Evolutionary conservation across 2,888 invertebrate genomes (phyloP).

Genomic region (Conops quadrifasciatus): DNA sequence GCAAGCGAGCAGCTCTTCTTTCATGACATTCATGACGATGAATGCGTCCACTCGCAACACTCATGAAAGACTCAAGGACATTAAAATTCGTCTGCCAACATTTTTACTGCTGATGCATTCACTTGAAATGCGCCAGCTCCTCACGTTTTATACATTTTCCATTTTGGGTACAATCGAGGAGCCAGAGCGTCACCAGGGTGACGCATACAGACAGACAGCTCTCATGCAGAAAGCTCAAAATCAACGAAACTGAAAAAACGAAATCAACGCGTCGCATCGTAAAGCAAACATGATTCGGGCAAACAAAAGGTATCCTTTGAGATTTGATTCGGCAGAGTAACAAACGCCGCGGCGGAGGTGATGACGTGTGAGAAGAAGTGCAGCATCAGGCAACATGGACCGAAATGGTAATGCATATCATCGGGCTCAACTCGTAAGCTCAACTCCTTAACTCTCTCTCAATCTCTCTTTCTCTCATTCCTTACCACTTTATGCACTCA

Average conservation of each 20-base stretch:
- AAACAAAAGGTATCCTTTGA: slow-evolving; percentile 22
- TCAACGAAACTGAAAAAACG: not conserved
- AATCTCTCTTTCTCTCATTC: not conserved
- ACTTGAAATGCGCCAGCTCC: slow-evolving; percentile 10
- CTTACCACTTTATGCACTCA: not conserved
- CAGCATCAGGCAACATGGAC: not conserved
- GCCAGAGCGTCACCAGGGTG: no score
- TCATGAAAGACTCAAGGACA: slow-evolving; percentile 27
- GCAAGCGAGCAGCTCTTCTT: no score
- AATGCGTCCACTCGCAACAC: not conserved
- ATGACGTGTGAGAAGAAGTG: not conserved
- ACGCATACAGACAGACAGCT: no score
- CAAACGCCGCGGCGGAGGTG: not conserved
- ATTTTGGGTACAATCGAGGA: not conserved
- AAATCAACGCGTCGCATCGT: not conserved
- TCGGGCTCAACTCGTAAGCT: not conserved
- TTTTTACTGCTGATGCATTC: slow-evolving; percentile 19
- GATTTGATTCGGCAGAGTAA: slow-evolving; percentile 4
- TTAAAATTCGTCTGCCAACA: slow-evolving; percentile 6
- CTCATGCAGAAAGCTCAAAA: not conserved
- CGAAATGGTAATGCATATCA: not conserved
- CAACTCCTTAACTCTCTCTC: not conserved
- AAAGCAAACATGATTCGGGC: not conserved
- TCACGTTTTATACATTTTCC: not conserved
- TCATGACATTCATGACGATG: not conserved